Evolutionary conservation across 2,113 vertebrate species (phyloP).

Genomic region (Puntigrus tetrazona): DNA sequence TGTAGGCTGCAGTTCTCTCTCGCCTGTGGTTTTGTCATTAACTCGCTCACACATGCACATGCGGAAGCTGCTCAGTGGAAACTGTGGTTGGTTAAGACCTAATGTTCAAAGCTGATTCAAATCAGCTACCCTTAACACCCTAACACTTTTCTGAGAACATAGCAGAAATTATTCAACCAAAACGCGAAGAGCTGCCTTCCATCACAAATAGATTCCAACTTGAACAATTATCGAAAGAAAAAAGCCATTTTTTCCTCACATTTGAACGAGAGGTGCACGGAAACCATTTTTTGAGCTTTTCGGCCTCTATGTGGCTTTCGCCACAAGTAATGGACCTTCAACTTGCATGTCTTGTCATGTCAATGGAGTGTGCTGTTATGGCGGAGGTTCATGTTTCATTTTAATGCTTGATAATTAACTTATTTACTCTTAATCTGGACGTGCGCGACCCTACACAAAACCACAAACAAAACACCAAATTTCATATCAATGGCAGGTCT

Average conservation of each 20-base stretch:
- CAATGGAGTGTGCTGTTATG: background rate
- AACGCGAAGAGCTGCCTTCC: background rate
- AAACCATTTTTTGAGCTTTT: background rate
- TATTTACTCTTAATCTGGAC: background rate
- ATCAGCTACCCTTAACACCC: conserved; percentile 2
- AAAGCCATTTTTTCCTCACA: background rate
- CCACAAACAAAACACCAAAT: background rate
- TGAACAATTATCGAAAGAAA: background rate
- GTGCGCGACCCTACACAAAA: background rate
- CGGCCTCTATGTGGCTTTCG: background rate
- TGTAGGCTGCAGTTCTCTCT: background rate
- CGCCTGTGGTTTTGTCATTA: conserved; percentile 30
- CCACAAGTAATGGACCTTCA: background rate
- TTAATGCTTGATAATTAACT: background rate
- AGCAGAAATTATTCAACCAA: background rate
- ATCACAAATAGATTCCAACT: background rate
- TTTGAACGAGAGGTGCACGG: background rate
- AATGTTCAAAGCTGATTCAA: conserved; percentile 33
- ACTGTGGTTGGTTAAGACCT: conserved; percentile 38
- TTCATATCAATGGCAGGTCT: background rate
- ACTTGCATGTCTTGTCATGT: background rate
- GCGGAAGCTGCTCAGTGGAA: conserved; percentile 43
- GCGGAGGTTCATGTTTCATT: background rate
- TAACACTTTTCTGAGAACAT: background rate
- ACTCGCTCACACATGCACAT: conserved; percentile 27